Evolutionary conservation across 2,888 invertebrate species (phyloP).

Genomic region (Eutolmus rufibarbis): DNA sequence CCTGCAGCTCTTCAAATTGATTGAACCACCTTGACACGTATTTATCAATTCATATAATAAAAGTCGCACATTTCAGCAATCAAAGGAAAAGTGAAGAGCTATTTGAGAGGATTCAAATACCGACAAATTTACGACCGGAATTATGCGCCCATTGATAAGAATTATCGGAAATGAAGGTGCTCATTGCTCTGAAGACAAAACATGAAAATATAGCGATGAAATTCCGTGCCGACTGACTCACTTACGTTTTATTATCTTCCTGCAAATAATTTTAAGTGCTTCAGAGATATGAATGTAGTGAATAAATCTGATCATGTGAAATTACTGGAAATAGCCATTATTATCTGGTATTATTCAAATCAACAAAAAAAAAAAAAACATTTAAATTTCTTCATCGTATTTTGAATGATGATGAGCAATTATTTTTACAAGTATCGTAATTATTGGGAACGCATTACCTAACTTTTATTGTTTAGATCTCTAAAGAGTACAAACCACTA

Average conservation of each 20-base stretch:
- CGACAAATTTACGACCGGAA: not conserved
- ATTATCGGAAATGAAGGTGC: not conserved
- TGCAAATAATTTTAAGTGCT: not conserved
- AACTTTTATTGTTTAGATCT: too few species aligned
- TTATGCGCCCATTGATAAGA: not conserved
- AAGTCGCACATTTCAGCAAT: not conserved
- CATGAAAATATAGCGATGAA: not conserved
- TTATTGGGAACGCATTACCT: too few species aligned
- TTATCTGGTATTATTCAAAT: not conserved
- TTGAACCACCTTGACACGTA: not conserved
- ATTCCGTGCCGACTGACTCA: not conserved
- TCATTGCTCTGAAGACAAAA: not conserved
- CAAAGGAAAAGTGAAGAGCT: not conserved
- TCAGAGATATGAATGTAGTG: not conserved
- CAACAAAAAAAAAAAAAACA: too few species aligned
- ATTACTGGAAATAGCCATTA: not conserved
- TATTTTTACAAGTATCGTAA: too few species aligned
- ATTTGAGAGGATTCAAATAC: not conserved
- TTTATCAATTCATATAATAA: not conserved
- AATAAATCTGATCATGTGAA: not conserved
- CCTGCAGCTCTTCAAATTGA: not conserved
- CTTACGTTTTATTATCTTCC: not conserved
- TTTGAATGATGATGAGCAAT: too few species aligned
- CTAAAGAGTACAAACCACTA: too few species aligned
- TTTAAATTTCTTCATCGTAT: too few species aligned